Evolutionary conservation across 2,113 vertebrate species (phyloP).

Genomic region (Chamaetylas fuelleborni): DNA sequence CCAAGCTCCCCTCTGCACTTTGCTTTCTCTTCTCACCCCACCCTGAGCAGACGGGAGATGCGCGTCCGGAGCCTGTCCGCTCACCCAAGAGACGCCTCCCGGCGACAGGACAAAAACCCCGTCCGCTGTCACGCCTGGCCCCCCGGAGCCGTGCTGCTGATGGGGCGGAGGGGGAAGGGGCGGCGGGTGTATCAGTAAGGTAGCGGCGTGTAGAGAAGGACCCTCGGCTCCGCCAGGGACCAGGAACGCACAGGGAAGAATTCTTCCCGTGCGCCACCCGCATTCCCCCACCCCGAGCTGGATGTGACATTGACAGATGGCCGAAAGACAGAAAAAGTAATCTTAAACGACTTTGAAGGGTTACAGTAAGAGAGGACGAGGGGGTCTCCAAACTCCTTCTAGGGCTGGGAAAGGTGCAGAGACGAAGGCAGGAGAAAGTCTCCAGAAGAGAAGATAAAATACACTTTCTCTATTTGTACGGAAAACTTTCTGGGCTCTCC

Average conservation of each 20-base stretch:
- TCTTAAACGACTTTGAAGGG: slow-evolving; percentile 77
- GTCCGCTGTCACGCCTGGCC: too few relatives aligned
- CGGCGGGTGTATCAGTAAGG: too few relatives aligned
- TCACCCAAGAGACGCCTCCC: not conserved
- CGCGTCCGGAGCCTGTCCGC: too few relatives aligned
- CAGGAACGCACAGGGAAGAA: not conserved
- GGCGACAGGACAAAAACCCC: not conserved
- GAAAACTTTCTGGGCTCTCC: not conserved
- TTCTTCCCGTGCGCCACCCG: not conserved
- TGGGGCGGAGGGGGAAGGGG: not conserved
- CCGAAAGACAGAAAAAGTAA: slow-evolving; percentile 72
- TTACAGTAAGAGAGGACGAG: not conserved
- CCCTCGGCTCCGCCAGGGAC: fast-evolving
- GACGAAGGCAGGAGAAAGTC: too few relatives aligned
- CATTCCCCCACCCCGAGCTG: slow-evolving; percentile 56
- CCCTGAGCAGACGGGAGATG: too few relatives aligned
- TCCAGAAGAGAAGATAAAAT: not conserved
- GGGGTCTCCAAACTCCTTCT: not conserved
- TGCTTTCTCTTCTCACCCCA: too few relatives aligned
- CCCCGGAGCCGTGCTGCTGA: not conserved
- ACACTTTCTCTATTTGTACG: fast-evolving
- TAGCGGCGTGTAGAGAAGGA: not conserved
- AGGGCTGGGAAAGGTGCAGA: not conserved
- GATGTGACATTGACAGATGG: slow-evolving; percentile 81
- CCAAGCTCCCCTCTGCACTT: too few relatives aligned